Base-by-base conservation (phyloP, 2,797 vertebrate genomes). In the Peromyscus eremicus region DNA sequence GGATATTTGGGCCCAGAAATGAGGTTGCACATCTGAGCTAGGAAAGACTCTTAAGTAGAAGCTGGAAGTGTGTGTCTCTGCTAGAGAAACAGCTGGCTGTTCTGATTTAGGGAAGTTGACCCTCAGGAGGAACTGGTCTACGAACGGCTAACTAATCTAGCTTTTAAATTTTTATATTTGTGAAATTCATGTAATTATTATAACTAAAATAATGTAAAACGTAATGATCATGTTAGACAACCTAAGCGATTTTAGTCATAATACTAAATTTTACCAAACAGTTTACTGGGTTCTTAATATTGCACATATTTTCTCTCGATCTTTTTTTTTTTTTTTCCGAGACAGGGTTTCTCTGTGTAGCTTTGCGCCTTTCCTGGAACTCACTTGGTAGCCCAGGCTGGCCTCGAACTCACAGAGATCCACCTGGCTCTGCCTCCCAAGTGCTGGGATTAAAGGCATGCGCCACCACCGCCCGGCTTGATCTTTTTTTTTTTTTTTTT, bases 21-120 rank as follows among this genome's bases (percentile, higher is more conserved):
- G 29, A 70, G 73, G 55, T 64, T 34, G 8, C 37, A 64, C 23
- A 75, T 43, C 70, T 64, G 37, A 71, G 46, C 71, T n/a, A 37
- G 94, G 93, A 73, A 92, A 84, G 80, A 95, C 2, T 68, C 34
- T 25, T 77, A 27, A 1, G 1, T 1, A 34, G 79, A 84, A 77
- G 5, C 80, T 91, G 80, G 75, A 66, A 91, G 66, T 77, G 49
- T 49, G 57, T 11, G 21, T 95, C 57, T 66, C 87, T 9, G 64
- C 66, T 60, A 73, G n/a, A 14, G 13, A 91, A 88, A 85, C 25
- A 93, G 52, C 79, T 86, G 57, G 40, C 77, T 95, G 55, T 71
- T 92, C 81, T 92, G 95, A 62, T 92, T 97, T 94, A 85, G 87
- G 81, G 95, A 97, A 62, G 90, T 91, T 92, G 71, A 86, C 62